phyloP scores from a whole-genome alignment of 2,888 invertebrate genomes.

The Drosophila trichaetosa region DNA sequence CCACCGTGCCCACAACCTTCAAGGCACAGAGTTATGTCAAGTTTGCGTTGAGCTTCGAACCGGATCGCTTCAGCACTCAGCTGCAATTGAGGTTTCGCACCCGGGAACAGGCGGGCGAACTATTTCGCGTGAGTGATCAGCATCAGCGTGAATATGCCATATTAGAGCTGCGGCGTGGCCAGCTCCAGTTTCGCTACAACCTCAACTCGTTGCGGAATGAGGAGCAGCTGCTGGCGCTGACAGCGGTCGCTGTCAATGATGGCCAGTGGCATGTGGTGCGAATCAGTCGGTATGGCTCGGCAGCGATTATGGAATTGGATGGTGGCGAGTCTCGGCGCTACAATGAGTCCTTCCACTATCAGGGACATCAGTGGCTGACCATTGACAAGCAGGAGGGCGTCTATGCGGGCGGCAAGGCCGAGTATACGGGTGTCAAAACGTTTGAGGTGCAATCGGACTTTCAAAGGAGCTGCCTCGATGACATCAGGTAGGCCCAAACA shows the following conservation, averaged over 20 bases:
- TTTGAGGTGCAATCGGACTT: conserved; percentile 97
- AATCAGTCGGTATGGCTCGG: conserved; percentile 95
- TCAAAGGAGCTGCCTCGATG: conserved; percentile 92
- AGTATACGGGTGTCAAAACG: conserved; percentile 96
- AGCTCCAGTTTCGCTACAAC: conserved; percentile 95
- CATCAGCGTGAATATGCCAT: conserved; percentile 97
- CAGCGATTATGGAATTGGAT: conserved; percentile 95
- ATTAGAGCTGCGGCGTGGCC: conserved; percentile 91
- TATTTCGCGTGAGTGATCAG: conserved; percentile 97
- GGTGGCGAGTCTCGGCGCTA: conserved; percentile 96
- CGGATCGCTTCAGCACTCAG: conserved; percentile 95
- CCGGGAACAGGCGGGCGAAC: conserved; percentile 94
- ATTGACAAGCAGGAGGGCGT: conserved; percentile 97
- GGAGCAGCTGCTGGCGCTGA: conserved; percentile 94
- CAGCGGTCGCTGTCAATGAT: conserved; percentile 94
- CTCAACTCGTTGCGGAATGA: conserved; percentile 95
- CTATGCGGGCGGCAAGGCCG: conserved; percentile 97
- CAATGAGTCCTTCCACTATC: conserved; percentile 95
- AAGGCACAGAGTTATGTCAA: conserved; percentile 97
- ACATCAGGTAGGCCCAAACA: conserved; percentile 84
- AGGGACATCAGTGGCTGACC: conserved; percentile 95
- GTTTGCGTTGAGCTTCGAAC: conserved; percentile 96
- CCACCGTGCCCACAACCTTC: conserved; percentile 95
- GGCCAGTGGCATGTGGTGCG: conserved; percentile 98
- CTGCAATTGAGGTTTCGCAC: conserved; percentile 97